These are phyloP conservation scores for Liodrosophila aerea DNA, from an alignment of 2,888 invertebrate genomes.

Conservation along the genomic window DNA sequence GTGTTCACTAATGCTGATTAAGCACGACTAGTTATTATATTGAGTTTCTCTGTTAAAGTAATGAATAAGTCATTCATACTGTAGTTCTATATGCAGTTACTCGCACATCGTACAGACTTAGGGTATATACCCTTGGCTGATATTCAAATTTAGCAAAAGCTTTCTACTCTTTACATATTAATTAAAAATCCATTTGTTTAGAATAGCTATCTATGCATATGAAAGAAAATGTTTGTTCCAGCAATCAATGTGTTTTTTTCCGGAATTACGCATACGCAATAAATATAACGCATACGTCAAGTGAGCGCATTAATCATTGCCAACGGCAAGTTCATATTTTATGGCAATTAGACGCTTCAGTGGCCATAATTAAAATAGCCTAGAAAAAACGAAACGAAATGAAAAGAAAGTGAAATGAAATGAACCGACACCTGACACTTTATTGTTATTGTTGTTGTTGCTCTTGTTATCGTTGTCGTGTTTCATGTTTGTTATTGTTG, in stretches of 20 bases:
- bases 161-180: neutral
- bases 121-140: too few species aligned
- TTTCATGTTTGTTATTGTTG: conserved; percentile 38
- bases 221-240: too few species aligned
- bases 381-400: conserved; percentile 5
- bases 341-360: conserved; percentile 52
- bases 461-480: conserved; percentile 4
- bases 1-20: too few species aligned
- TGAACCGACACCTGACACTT: conserved; percentile 31
- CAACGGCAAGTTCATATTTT: conserved; percentile 40
- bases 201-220: too few species aligned
- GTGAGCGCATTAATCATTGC: conserved; percentile 36
- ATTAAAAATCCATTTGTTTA: too few species aligned
- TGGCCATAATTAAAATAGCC: conserved; percentile 38
- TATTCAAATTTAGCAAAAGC: too few species aligned
- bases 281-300: conserved; percentile 33
- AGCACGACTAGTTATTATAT: too few species aligned
- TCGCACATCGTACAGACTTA: too few species aligned
- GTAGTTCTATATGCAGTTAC: too few species aligned
- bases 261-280: conserved; percentile 6
- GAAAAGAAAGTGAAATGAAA: conserved; percentile 17
- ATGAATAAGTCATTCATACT: too few species aligned
- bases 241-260: too few species aligned
- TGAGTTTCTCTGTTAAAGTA: too few species aligned
- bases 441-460: conserved; percentile 16